These are phyloP conservation scores for Saturnia japonica DNA, from an alignment of 2,888 invertebrate genomes.

Conservation along the genomic window DNA sequence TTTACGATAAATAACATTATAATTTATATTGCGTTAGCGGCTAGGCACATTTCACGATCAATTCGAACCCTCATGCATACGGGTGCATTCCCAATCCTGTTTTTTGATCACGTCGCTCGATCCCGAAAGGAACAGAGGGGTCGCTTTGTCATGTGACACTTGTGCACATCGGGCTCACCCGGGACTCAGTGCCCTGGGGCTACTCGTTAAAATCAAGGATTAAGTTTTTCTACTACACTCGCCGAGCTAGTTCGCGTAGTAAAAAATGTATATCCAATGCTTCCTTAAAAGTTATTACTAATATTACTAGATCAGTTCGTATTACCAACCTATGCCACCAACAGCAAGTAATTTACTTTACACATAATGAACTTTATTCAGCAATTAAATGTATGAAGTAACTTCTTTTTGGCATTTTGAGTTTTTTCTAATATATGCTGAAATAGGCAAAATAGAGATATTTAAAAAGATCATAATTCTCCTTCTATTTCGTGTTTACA, in stretches of 20 bases:
- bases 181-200: slow-evolving; percentile 46
- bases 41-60: slow-evolving; percentile 26
- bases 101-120: slow-evolving; percentile 73
- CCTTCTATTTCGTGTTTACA: no score
- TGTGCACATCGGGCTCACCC: slow-evolving; percentile 67
- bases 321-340: neutral
- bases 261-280: no score
- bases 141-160: slow-evolving; percentile 79
- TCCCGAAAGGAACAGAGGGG: slow-evolving; percentile 68
- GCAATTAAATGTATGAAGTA: neutral
- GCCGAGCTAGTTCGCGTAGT: slow-evolving; percentile 42
- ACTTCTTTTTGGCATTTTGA: neutral
- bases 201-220: slow-evolving; percentile 67
- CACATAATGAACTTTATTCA: neutral
- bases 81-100: slow-evolving; percentile 71
- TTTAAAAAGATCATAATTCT: no score
- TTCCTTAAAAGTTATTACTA: neutral
- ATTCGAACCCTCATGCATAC: slow-evolving; percentile 55
- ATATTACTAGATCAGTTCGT: neutral
- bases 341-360: neutral
- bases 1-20: slow-evolving; percentile 16
- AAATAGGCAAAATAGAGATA: no score
- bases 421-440: no score
- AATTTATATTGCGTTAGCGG: neutral
- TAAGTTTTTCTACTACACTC: slow-evolving; percentile 52